A percentile compares a stretch with the other conserved stretches of the same genome.
Conservation (phyloP, 2,113 vertebrate species). For the Hepsetus odoe region DNA sequence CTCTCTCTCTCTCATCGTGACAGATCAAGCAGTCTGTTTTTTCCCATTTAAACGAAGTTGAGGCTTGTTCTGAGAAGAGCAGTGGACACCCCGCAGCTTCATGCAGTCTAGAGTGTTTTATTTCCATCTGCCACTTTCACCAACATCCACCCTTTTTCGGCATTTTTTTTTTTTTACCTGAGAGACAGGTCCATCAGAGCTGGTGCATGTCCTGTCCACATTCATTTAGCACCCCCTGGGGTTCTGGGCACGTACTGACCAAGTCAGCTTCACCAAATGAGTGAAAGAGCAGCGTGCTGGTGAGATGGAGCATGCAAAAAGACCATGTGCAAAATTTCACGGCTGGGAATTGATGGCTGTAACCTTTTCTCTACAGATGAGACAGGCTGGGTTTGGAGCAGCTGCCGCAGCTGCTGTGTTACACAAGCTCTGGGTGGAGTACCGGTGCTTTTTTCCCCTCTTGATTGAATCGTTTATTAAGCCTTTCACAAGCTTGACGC, state of each 20-base stretch:
- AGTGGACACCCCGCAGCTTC: constrained; percentile 2
- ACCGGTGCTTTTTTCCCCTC: background rate
- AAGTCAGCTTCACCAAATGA: background rate
- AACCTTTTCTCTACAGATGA: background rate
- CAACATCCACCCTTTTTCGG: background rate
- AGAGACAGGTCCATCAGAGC: background rate
- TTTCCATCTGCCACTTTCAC: constrained; percentile 34
- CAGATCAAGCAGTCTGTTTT: constrained; percentile 37
- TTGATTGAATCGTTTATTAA: constrained; percentile 2
- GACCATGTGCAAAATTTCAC: background rate
- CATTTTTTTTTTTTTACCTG: background rate
- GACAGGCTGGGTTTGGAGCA: background rate
- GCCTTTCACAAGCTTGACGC: background rate
- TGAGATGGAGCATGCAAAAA: background rate
- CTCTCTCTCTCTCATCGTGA: background rate
- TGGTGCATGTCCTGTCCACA: background rate
- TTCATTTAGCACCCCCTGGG: background rate
- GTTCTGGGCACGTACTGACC: background rate
- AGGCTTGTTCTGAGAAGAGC: background rate
- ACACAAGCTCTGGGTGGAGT: constrained; percentile 44
- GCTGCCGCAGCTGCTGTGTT: constrained; percentile 7
- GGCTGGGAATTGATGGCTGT: background rate
- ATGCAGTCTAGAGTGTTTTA: constrained; percentile 14
- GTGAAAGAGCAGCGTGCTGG: background rate
- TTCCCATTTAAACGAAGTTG: constrained; percentile 32